phyloP scores from a whole-genome alignment of 2,888 invertebrate genomes.

The Drosophila kambysellisi region DNA sequence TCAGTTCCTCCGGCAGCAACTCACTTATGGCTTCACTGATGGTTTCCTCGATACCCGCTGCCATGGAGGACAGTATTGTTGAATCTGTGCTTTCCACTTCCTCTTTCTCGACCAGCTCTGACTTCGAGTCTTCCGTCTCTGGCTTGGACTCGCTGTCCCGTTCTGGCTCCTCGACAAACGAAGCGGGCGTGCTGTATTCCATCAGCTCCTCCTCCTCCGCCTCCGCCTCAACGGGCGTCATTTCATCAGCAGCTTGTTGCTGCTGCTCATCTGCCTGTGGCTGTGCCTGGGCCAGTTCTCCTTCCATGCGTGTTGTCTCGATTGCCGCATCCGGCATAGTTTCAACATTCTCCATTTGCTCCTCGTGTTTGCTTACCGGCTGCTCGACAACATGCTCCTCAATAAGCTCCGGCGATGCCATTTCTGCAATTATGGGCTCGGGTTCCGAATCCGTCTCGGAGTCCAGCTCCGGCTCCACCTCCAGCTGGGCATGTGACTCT shows the following conservation, averaged over 20 bases:
- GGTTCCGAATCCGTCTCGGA: conserved; percentile 21
- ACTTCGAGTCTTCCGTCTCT: conserved; percentile 16
- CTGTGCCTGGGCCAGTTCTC: background rate
- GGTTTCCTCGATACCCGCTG: conserved; percentile 58
- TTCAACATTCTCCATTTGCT: conserved; percentile 59
- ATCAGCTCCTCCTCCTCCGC: background rate
- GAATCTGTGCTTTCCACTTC: conserved; percentile 59
- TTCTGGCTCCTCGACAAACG: conserved; percentile 18
- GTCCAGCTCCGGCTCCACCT: conserved; percentile 30
- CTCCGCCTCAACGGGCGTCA: background rate
- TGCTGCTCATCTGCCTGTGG: conserved; percentile 13
- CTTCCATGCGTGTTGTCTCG: conserved; percentile 27
- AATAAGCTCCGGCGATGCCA: conserved; percentile 49
- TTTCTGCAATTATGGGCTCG: conserved; percentile 8
- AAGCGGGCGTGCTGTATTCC: conserved; percentile 16
- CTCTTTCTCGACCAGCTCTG: conserved; percentile 34
- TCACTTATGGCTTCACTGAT: conserved; percentile 57
- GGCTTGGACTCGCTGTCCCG: background rate
- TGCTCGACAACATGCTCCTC: conserved; percentile 65
- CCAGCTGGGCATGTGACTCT: conserved; percentile 13
- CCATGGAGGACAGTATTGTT: conserved; percentile 46
- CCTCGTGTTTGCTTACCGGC: conserved; percentile 56
- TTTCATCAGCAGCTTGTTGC: conserved; percentile 11
- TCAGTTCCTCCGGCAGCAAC: conserved; percentile 52
- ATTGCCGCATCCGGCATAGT: conserved; percentile 48